Evolutionary conservation across 2,888 invertebrate genomes (phyloP).

Genomic region (Creontiades dilutus): DNA sequence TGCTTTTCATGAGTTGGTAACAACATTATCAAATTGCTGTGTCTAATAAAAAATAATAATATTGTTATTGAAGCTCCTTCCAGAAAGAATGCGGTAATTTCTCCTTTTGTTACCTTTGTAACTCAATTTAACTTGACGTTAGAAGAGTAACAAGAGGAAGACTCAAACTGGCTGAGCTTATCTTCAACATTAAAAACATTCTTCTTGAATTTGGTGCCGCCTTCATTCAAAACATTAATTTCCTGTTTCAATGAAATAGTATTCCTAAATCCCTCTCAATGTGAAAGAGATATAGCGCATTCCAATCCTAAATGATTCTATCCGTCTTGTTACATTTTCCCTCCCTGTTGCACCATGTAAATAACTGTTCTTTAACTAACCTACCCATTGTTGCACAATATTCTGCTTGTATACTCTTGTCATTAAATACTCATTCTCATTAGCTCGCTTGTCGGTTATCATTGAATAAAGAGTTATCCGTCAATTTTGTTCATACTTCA

Average conservation of each 20-base stretch:
- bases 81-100: no score
- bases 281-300: not conserved
- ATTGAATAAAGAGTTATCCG: constrained; percentile 21
- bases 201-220: not conserved
- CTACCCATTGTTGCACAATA: not conserved
- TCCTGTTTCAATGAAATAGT: not conserved
- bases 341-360: constrained; percentile 42
- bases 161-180: no score
- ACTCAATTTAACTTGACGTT: no score
- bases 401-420: constrained; percentile 39
- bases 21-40: no score
- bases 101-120: no score
- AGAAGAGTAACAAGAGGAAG: no score
- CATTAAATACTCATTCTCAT: constrained; percentile 29
- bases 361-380: not conserved
- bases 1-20: no score
- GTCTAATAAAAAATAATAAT: no score
- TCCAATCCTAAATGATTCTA: not conserved
- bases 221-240: not conserved
- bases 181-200: not conserved
- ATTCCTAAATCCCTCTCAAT: not conserved
- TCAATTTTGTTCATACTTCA: not conserved
- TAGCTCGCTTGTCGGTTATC: constrained; percentile 31
- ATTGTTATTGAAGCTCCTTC: no score
- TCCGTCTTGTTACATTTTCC: not conserved